Evolutionary conservation across 2,888 invertebrate species (phyloP).

Genomic region (Scrobipalpa atriplicella): DNA sequence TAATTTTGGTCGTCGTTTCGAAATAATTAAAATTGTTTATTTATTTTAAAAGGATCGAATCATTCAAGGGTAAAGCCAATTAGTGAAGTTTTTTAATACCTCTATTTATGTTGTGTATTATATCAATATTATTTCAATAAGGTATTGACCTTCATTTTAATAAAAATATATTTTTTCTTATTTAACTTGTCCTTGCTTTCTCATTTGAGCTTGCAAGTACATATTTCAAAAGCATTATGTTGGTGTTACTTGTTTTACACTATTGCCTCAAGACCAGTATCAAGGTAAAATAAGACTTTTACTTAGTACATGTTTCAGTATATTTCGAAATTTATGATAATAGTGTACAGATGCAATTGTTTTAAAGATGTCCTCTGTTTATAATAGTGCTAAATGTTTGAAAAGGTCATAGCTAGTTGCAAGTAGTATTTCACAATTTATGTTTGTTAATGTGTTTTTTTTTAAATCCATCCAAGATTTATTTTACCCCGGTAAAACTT

Average conservation of each 20-base stretch:
- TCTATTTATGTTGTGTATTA: too few species aligned
- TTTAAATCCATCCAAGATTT: too few species aligned
- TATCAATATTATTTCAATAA: too few species aligned
- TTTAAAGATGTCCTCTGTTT: background rate
- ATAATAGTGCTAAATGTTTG: background rate
- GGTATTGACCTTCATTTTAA: background rate
- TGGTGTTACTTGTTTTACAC: background rate
- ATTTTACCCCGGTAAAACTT: too few species aligned
- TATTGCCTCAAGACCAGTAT: background rate
- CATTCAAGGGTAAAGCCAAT: too few species aligned
- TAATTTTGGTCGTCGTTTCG: too few species aligned
- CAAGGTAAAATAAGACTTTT: background rate
- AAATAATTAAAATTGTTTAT: too few species aligned
- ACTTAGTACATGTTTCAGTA: background rate
- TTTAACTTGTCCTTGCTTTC: background rate
- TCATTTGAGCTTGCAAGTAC: background rate
- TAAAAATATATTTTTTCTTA: background rate
- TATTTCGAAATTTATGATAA: background rate
- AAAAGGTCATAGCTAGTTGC: background rate
- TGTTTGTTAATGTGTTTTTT: background rate
- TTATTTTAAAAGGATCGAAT: too few species aligned
- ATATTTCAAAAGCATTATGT: conserved; percentile 4
- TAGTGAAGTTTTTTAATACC: too few species aligned
- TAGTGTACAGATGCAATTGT: background rate
- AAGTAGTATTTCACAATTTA: background rate